Percentiles rank a stretch among this genome's conserved stretches.
Evolutionary conservation across 2,888 invertebrate species (phyloP).

Genomic region (Tanytarsus gracilentus): DNA sequence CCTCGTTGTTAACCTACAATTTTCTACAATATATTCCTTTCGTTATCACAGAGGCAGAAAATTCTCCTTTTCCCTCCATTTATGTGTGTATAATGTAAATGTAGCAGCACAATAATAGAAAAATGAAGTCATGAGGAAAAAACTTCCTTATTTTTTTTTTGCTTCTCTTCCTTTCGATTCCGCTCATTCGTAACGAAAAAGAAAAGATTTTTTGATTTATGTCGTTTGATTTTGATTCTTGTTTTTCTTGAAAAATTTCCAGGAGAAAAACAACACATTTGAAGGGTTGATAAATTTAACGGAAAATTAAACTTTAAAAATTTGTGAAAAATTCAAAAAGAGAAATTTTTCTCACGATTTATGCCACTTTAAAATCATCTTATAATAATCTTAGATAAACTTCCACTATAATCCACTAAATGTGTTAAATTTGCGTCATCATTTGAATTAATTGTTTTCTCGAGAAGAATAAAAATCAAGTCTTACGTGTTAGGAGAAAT

Average conservation of each 20-base stretch:
- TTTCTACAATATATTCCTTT: slow-evolving; percentile 27
- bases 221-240: slow-evolving; percentile 7
- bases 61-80: background rate
- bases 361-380: too few relatives aligned
- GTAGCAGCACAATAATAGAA: slow-evolving; percentile 28
- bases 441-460: slow-evolving; percentile 24
- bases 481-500: background rate
- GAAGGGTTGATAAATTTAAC: too few relatives aligned
- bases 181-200: background rate
- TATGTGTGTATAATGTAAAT: slow-evolving; percentile 25
- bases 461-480: background rate
- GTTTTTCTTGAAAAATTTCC: background rate
- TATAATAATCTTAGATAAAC: background rate
- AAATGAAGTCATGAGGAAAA: slow-evolving; percentile 29
- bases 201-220: background rate
- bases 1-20: slow-evolving; percentile 25
- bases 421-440: slow-evolving; percentile 25
- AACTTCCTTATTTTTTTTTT: slow-evolving; percentile 9
- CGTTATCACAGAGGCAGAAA: slow-evolving; percentile 1
- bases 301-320: too few relatives aligned
- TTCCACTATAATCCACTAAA: background rate
- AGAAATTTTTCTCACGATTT: too few relatives aligned
- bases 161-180: background rate
- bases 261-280: background rate
- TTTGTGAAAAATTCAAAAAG: too few relatives aligned